These are phyloP conservation scores for Eucera pruinosa DNA, from an alignment of 2,888 invertebrate species.

Conservation along the genomic window DNA sequence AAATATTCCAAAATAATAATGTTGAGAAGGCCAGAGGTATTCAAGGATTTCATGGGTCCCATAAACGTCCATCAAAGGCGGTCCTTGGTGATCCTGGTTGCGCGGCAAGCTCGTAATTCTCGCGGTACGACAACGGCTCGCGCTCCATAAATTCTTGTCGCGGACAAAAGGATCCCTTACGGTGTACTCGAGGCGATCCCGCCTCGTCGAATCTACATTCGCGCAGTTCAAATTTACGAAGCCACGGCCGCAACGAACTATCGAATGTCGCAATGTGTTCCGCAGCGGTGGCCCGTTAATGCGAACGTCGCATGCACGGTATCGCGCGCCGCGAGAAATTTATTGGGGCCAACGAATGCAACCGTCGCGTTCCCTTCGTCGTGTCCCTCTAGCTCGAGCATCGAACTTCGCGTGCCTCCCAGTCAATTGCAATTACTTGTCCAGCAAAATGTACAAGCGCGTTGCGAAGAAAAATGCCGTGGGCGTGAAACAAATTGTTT, in stretches of 20 bases:
- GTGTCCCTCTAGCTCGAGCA: background rate
- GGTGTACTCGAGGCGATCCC: conserved; percentile 25
- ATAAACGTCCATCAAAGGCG: conserved; percentile 23
- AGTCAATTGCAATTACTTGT: conserved; percentile 21
- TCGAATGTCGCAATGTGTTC: conserved; percentile 61
- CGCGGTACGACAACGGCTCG: conserved; percentile 28
- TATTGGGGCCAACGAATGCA: conserved; percentile 46
- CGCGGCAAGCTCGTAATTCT: conserved; percentile 35
- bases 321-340: conserved; percentile 46
- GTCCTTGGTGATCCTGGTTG: conserved; percentile 27
- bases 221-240: conserved; percentile 45
- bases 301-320: conserved; percentile 51
- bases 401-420: conserved; percentile 4
- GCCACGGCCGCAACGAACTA: conserved; percentile 32
- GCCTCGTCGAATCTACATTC: conserved; percentile 44
- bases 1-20: background rate
- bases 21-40: background rate
- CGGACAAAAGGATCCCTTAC: conserved; percentile 34
- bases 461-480: background rate
- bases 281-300: conserved; percentile 55
- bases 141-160: conserved; percentile 56
- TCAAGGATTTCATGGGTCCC: background rate
- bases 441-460: background rate
- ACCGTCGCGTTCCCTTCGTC: background rate
- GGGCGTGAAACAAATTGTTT: too few species aligned